Conservation (phyloP, 2,888 invertebrate genomes). For the Ernsta delagoae region DNA sequence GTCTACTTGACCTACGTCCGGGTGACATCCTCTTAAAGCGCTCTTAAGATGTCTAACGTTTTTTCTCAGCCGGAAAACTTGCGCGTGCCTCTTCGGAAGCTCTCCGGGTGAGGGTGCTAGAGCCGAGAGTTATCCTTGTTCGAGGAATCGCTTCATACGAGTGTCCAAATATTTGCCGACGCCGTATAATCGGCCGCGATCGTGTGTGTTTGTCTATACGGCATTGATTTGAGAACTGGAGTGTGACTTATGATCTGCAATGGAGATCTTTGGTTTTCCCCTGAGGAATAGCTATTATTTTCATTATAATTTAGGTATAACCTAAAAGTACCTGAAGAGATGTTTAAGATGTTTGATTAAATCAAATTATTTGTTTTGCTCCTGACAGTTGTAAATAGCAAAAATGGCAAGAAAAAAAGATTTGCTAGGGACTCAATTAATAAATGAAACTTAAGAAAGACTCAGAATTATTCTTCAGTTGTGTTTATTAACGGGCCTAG, state of each 20-base stretch:
- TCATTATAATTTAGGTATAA: too few species aligned
- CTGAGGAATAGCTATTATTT: too few species aligned
- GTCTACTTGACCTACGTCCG: not conserved
- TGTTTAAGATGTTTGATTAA: too few species aligned
- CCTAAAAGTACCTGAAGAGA: too few species aligned
- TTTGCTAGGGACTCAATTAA: too few species aligned
- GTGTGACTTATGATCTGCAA: not conserved
- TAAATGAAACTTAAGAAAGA: too few species aligned
- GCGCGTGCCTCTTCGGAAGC: slow-evolving; percentile 21
- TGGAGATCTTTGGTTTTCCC: not conserved
- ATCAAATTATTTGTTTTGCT: too few species aligned
- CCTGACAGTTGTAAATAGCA: too few species aligned
- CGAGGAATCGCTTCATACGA: slow-evolving; percentile 28
- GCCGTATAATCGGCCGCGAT: slow-evolving; percentile 26
- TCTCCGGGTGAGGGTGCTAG: slow-evolving; percentile 24
- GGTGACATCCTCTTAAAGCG: not conserved
- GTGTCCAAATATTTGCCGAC: slow-evolving; percentile 31
- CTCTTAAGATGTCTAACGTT: slow-evolving; percentile 2
- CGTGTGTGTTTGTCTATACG: slow-evolving; percentile 11
- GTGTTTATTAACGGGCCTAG: too few species aligned
- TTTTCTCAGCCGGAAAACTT: slow-evolving; percentile 18
- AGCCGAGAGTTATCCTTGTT: slow-evolving; percentile 17
- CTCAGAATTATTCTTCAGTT: too few species aligned
- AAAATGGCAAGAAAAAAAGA: too few species aligned
- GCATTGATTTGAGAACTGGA: slow-evolving; percentile 16